Conservation (phyloP, 2,888 invertebrate species). For the Alloplasta piceator region DNA sequence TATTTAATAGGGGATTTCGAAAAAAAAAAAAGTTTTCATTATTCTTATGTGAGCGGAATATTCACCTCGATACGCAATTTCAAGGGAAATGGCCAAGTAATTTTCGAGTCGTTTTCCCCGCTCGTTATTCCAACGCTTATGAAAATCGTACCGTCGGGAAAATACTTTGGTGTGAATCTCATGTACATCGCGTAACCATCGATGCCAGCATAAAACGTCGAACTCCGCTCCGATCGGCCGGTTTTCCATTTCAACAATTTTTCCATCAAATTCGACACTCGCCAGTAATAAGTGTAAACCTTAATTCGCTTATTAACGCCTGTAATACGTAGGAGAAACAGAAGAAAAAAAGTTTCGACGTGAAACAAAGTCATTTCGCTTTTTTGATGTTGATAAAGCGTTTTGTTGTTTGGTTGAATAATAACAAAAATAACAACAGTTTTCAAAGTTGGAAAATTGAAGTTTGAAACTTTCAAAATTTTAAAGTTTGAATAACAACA, state of each 20-base stretch:
- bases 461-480: too few relatives aligned
- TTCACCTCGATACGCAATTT: conserved; percentile 79
- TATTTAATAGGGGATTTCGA: too few relatives aligned
- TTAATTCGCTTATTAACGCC: conserved; percentile 44
- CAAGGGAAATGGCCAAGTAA: conserved; percentile 82
- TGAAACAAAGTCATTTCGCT: too few relatives aligned
- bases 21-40: too few relatives aligned
- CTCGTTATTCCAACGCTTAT: conserved; percentile 81
- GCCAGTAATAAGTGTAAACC: conserved; percentile 82
- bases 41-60: too few relatives aligned
- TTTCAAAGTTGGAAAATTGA: too few relatives aligned
- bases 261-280: conserved; percentile 77
- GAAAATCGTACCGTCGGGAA: conserved; percentile 77
- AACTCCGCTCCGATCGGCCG: conserved; percentile 79
- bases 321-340: conserved; percentile 33
- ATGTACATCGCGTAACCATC: conserved; percentile 82
- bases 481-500: too few relatives aligned
- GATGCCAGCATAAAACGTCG: conserved; percentile 80
- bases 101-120: conserved; percentile 78
- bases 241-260: conserved; percentile 81
- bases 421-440: too few relatives aligned
- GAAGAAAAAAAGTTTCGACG: neutral
- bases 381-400: too few relatives aligned
- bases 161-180: conserved; percentile 80
- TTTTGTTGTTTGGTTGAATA: too few relatives aligned